Evolutionary conservation across 2,888 invertebrate species (phyloP).

Genomic region (Dexiosoma caninum): DNA sequence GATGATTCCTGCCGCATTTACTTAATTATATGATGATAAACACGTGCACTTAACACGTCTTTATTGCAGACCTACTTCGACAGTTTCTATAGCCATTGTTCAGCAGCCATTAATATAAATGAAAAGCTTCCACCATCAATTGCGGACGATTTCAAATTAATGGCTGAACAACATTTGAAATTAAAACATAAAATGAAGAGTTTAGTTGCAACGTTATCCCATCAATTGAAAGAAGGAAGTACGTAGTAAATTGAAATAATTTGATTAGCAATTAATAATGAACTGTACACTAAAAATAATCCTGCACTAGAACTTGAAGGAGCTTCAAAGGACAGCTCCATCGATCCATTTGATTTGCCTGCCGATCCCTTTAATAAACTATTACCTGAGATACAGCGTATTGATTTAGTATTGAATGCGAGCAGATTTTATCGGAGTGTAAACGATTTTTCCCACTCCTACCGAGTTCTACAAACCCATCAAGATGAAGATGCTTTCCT

Average conservation of each 20-base stretch:
- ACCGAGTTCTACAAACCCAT: slow-evolving; percentile 63
- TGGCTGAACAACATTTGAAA: slow-evolving; percentile 71
- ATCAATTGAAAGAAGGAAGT: not conserved
- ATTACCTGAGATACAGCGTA: slow-evolving; percentile 72
- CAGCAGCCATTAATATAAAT: slow-evolving; percentile 68
- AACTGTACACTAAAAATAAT: not conserved
- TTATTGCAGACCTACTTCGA: slow-evolving; percentile 68
- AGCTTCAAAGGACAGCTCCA: slow-evolving; percentile 24
- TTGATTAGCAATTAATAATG: not conserved
- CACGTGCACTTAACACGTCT: not conserved
- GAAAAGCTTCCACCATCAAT: slow-evolving; percentile 72
- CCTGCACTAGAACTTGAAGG: not conserved
- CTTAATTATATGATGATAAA: too few relatives aligned
- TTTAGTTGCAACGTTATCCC: slow-evolving; percentile 31
- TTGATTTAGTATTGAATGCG: slow-evolving; percentile 70
- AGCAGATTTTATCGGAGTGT: slow-evolving; percentile 69
- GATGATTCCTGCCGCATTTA: too few relatives aligned
- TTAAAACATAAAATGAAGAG: slow-evolving; percentile 68
- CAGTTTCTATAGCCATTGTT: slow-evolving; percentile 65
- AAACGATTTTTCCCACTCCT: slow-evolving; percentile 65
- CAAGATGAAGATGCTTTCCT: slow-evolving; percentile 69
- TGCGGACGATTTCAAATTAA: slow-evolving; percentile 69
- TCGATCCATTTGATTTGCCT: slow-evolving; percentile 32
- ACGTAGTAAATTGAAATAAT: not conserved
- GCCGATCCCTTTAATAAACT: slow-evolving; percentile 62